A percentile compares a stretch with the other conserved stretches of the same genome.
Evolutionary conservation across 2,888 invertebrate genomes (phyloP).

Genomic region (Pristionchus exspectatus): DNA sequence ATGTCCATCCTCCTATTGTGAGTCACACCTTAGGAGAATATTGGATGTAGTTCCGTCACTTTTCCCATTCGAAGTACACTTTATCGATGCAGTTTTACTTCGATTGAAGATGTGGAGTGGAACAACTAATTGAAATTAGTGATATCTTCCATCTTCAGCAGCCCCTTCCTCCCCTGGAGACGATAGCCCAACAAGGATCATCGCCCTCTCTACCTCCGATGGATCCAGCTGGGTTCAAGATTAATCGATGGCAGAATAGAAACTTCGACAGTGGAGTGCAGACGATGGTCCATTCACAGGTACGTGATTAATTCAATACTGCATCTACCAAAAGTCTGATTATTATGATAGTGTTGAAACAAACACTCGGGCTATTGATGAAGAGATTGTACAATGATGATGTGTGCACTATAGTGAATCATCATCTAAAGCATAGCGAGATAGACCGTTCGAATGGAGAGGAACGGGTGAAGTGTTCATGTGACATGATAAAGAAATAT

Average conservation of each 20-base stretch:
- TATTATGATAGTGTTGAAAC: no score
- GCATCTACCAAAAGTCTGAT: no score
- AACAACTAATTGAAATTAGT: not conserved
- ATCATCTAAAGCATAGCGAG: no score
- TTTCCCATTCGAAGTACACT: no score
- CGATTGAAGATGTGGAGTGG: not conserved
- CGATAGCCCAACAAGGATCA: not conserved
- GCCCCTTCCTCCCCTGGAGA: slow-evolving; percentile 49
- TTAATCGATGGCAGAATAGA: slow-evolving; percentile 64
- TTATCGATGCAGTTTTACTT: not conserved
- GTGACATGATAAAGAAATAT: not conserved
- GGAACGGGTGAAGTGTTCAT: not conserved
- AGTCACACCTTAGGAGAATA: not conserved
- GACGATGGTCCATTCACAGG: slow-evolving; percentile 74
- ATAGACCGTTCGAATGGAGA: no score
- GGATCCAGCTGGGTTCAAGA: slow-evolving; percentile 43
- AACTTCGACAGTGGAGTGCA: slow-evolving; percentile 75
- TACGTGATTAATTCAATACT: not conserved
- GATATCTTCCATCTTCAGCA: not conserved
- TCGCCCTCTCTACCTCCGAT: slow-evolving; percentile 10
- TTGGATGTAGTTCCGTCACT: not conserved
- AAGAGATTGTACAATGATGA: no score
- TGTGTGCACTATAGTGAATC: no score
- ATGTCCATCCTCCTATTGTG: not conserved
- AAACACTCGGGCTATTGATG: no score